Conservation (phyloP, 2,888 invertebrate species). For the Limenitis camilla region DNA sequence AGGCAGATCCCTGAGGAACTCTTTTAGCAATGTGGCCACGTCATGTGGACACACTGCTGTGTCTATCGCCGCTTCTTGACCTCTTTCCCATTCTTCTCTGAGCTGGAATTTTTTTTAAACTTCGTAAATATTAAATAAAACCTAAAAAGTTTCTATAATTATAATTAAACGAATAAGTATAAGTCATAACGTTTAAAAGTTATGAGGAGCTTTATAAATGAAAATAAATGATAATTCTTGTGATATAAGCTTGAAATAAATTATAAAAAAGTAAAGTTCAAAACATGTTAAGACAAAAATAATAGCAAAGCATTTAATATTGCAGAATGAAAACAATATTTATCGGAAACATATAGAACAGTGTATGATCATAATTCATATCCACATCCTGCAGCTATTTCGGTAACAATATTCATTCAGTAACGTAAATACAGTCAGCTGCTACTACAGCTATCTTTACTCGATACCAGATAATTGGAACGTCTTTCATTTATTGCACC, state of each 20-base stretch:
- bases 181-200: no score
- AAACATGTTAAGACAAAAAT: no score
- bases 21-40: constrained; percentile 93
- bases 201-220: no score
- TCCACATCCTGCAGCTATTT: constrained; percentile 1
- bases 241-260: no score
- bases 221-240: no score
- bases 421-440: constrained; percentile 6
- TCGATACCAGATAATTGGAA: constrained; percentile 14
- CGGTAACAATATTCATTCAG: constrained; percentile 5
- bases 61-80: constrained; percentile 81
- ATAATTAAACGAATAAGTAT: no score
- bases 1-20: constrained; percentile 93
- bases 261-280: no score
- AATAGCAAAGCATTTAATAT: neutral
- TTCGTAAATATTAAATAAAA: no score
- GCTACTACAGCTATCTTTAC: neutral
- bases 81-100: constrained; percentile 92
- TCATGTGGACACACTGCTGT: constrained; percentile 93
- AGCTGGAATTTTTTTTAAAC: constrained; percentile 71
- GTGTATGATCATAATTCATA: neutral
- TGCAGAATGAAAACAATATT: neutral
- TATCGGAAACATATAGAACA: neutral
- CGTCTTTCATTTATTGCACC: constrained; percentile 22
- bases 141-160: no score